Evolutionary conservation across 2,888 invertebrate genomes (phyloP).

Genomic region (Eucriotettix oculatus): DNA sequence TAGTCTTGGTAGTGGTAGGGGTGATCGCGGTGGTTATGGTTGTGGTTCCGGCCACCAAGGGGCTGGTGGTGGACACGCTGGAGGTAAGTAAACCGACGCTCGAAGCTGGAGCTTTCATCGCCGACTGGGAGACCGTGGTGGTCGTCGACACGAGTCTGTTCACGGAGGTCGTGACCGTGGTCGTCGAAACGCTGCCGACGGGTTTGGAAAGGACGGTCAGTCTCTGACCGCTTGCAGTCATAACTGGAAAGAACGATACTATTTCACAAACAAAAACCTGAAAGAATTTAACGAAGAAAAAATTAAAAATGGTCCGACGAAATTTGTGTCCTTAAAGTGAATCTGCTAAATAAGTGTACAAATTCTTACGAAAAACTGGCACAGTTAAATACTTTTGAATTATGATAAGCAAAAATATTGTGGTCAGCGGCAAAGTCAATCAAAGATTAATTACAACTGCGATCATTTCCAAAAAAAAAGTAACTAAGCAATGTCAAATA

Average conservation of each 20-base stretch:
- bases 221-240: slow-evolving; percentile 37
- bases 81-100: slow-evolving; percentile 20
- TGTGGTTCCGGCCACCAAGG: slow-evolving; percentile 10
- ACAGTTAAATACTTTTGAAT: no score
- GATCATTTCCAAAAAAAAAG: no score
- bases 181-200: slow-evolving; percentile 20
- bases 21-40: slow-evolving; percentile 9
- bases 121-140: slow-evolving; percentile 7
- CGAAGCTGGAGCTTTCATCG: slow-evolving; percentile 23
- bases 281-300: slow-evolving; percentile 9
- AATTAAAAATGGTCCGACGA: no score
- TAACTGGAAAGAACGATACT: slow-evolving; percentile 23
- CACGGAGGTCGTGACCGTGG: slow-evolving; percentile 9
- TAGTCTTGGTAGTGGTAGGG: slow-evolving; percentile 17
- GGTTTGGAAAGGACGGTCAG: slow-evolving; percentile 33
- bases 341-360: no score
- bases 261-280: neutral
- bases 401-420: no score
- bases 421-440: no score
- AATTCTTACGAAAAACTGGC: no score
- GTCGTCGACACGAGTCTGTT: slow-evolving; percentile 2
- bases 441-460: no score
- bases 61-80: slow-evolving; percentile 9
- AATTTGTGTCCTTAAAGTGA: no score
- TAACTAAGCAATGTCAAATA: no score